Evolutionary conservation across 2,113 vertebrate species (phyloP), one percentile per base, ranked within the genome.

Genomic region (Erpornis zantholeuca): DNA sequence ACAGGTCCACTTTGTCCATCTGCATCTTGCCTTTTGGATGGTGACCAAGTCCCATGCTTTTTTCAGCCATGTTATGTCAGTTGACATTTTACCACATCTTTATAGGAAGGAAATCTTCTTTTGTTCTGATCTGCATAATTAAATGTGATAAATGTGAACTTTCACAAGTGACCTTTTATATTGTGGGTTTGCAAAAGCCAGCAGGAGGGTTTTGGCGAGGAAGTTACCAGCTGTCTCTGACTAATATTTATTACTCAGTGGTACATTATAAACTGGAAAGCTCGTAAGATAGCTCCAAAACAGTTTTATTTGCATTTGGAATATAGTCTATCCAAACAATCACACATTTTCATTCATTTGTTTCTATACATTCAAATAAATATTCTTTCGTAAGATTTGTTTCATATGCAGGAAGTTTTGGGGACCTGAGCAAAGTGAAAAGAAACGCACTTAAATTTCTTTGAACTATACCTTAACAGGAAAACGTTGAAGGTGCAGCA

Each of bases 401-500:
- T 87, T 57, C 73, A 42, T 54, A 14, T 50, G 35, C 57, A 61
- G 65, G n/a, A 80, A 13, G 6, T 44, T 88, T 90, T 54, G 59
- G 5, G 16, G 33, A 8, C 14, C 52, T 90, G 17, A 49, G 27
- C 24, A 59, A 82, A 63, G 56, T 12, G 33, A 52, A 60, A 80
- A 89, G 45, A 45, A 91, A 92, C 79, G 7, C 3, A 9, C 87
- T 95, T 52, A 95, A 29, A 68, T 92, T 91, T 91, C 36, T 95
- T 92, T 90, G n/a, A 91, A 93, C 72, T 97, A 8, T 95, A 13
- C n/a, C 44, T 81, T 91, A 73, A 92, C 49, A 99, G 99, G 99
- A 98, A 94, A 99, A 99, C 42, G 98, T 99, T 44, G 98, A 97
- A 92, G 99, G 99, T 36, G 29, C 56, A 56, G 92, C 96, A 65